Evolutionary conservation across 2,797 vertebrate species (phyloP).

Genomic region (Microctenopoma lineatum): DNA sequence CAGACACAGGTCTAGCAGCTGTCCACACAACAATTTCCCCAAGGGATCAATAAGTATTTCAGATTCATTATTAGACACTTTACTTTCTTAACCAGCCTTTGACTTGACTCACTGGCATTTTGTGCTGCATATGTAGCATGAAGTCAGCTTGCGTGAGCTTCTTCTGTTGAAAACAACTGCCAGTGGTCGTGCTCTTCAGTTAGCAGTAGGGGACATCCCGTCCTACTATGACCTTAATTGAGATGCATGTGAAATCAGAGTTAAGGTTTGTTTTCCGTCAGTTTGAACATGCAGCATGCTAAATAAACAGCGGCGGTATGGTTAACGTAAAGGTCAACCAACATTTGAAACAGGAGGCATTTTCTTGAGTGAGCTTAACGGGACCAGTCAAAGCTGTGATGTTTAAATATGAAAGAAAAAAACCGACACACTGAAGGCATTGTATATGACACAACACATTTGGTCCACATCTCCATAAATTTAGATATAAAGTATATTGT

Average conservation of each 20-base stretch:
- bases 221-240: constrained; percentile 18
- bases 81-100: neutral
- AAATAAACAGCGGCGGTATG: constrained; percentile 15
- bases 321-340: constrained; percentile 30
- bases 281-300: constrained; percentile 8
- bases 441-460: constrained; percentile 26
- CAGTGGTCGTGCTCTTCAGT: constrained; percentile 10
- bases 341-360: constrained; percentile 21
- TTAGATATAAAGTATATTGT: constrained; percentile 26
- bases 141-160: neutral
- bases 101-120: constrained; percentile 3
- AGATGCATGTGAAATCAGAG: constrained; percentile 12
- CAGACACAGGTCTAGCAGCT: too few species aligned
- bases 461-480: constrained; percentile 23
- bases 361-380: constrained; percentile 27
- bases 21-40: too few species aligned
- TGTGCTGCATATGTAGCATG: neutral
- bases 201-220: constrained; percentile 14
- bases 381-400: constrained; percentile 6
- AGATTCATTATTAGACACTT: too few species aligned
- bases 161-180: constrained; percentile 15
- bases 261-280: constrained; percentile 8
- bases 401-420: constrained; percentile 20
- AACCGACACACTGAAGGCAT: constrained; percentile 9
- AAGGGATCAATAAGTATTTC: too few species aligned